Evolutionary conservation across 2,888 invertebrate species (phyloP).

Genomic region (Drosophila diplacantha): DNA sequence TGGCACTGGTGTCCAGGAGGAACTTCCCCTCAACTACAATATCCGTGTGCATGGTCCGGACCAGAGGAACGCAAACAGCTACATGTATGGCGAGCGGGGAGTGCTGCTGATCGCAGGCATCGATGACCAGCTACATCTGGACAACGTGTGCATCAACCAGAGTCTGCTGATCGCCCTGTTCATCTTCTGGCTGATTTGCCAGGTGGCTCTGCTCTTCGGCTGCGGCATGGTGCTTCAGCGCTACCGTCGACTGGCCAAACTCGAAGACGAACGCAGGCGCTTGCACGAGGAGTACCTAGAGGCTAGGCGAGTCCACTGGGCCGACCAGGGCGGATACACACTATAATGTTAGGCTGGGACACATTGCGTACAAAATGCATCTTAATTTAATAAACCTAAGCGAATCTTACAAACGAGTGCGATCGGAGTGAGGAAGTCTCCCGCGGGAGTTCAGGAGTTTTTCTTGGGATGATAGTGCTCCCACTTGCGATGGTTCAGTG

Average conservation of each 20-base stretch:
- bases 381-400: constrained; percentile 65
- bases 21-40: constrained; percentile 79
- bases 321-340: constrained; percentile 79
- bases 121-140: constrained; percentile 74
- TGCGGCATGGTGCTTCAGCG: constrained; percentile 80
- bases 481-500: constrained; percentile 94
- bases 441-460: constrained; percentile 37
- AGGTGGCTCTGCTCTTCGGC: constrained; percentile 80
- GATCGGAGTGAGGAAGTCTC: background rate
- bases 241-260: constrained; percentile 79
- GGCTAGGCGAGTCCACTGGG: constrained; percentile 85
- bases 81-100: constrained; percentile 81
- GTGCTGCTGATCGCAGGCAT: constrained; percentile 80
- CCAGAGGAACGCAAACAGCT: constrained; percentile 77
- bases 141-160: constrained; percentile 81
- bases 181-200: constrained; percentile 81
- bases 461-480: constrained; percentile 83
- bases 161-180: constrained; percentile 82
- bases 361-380: constrained; percentile 47
- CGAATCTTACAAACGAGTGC: constrained; percentile 43
- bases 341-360: constrained; percentile 51
- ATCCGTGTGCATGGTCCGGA: constrained; percentile 82
- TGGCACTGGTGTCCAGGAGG: constrained; percentile 32
- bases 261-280: constrained; percentile 78
- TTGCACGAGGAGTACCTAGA: constrained; percentile 82